Evolutionary conservation across 2,888 invertebrate species (phyloP).

Genomic region (Abrostola triplasia): DNA sequence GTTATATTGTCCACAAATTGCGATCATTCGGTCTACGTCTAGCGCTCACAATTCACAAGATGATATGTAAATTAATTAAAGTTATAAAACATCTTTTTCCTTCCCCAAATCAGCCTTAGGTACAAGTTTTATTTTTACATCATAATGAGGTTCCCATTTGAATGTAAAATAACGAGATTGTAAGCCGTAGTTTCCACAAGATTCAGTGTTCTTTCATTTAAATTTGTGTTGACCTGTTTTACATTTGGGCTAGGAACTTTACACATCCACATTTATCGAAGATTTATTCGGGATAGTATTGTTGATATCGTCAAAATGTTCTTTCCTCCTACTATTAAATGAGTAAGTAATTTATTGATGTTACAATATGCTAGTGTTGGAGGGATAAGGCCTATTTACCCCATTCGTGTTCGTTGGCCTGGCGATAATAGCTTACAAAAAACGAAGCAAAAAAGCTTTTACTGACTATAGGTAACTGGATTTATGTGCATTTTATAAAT

Average conservation of each 20-base stretch:
- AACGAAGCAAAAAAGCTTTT: constrained; percentile 41
- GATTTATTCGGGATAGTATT: constrained; percentile 26
- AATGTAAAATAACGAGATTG: constrained; percentile 59
- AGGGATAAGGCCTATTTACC: constrained; percentile 55
- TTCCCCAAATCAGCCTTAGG: constrained; percentile 44
- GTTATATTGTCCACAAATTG: not conserved
- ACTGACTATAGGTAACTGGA: constrained; percentile 5
- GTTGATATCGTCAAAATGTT: constrained; percentile 11
- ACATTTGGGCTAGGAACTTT: constrained; percentile 38
- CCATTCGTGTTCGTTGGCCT: constrained; percentile 59
- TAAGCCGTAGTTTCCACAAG: constrained; percentile 54
- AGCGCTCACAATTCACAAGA: not conserved
- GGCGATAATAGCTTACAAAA: constrained; percentile 59
- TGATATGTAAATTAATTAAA: constrained; percentile 48
- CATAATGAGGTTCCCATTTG: constrained; percentile 63
- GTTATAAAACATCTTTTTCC: constrained; percentile 41
- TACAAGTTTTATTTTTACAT: constrained; percentile 63
- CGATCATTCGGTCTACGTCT: not conserved
- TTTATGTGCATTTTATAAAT: constrained; percentile 18
- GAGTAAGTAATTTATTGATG: constrained; percentile 48
- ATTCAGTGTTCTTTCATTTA: constrained; percentile 57
- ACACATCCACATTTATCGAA: constrained; percentile 23
- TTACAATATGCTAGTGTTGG: constrained; percentile 32
- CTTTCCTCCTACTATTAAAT: constrained; percentile 17
- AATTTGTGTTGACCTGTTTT: constrained; percentile 61